phyloP scores from a whole-genome alignment of 2,888 invertebrate species.

The Xanthorhoe spadicearia region DNA sequence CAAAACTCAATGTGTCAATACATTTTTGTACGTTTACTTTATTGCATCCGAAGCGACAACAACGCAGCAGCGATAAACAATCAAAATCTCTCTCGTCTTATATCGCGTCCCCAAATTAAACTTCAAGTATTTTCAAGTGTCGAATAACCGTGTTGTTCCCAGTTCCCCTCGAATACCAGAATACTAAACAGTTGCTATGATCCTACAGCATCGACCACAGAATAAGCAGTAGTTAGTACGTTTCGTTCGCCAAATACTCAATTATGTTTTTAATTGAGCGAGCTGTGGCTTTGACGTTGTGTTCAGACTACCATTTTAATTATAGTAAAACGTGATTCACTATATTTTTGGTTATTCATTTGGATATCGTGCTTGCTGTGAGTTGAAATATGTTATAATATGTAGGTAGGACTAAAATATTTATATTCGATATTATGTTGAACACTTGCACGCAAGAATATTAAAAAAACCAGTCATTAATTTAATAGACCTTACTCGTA shows the following conservation, averaged over 20 bases:
- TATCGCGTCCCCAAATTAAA: conserved; percentile 15
- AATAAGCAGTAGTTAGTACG: conserved; percentile 14
- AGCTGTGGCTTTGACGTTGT: conserved; percentile 66
- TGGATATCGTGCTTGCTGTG: background rate
- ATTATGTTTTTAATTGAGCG: conserved; percentile 78
- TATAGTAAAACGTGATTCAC: conserved; percentile 6
- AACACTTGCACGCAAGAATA: too few species aligned
- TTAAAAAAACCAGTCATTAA: background rate
- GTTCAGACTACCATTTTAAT: conserved; percentile 20
- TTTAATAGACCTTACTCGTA: too few species aligned
- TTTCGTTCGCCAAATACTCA: conserved; percentile 61
- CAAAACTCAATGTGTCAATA: background rate
- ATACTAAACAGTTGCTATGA: conserved; percentile 11
- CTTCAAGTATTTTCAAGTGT: conserved; percentile 51
- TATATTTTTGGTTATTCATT: conserved; percentile 1
- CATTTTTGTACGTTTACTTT: background rate
- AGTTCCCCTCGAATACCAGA: conserved; percentile 32
- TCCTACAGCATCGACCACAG: background rate
- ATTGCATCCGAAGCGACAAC: background rate
- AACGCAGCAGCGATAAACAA: background rate
- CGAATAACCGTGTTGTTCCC: conserved; percentile 41
- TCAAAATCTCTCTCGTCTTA: conserved; percentile 2
- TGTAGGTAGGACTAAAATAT: background rate
- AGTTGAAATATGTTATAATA: background rate
- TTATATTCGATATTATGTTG: background rate